Conservation (phyloP, 2,888 invertebrate genomes). For the Rhopalosiphum nymphaeae region DNA sequence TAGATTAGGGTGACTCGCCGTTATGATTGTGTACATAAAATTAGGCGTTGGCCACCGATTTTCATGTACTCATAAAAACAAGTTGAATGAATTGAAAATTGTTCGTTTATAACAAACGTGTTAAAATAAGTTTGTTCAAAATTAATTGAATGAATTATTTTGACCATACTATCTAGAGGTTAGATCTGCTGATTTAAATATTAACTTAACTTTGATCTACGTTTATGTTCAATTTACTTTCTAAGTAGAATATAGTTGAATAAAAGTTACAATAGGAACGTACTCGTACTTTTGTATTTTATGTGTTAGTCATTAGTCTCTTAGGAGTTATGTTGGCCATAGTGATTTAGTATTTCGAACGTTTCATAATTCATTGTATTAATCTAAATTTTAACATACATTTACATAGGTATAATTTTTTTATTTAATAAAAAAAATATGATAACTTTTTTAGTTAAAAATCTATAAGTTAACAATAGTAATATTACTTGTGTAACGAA, state of each 20-base stretch:
- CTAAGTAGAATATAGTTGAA: neutral
- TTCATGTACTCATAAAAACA: neutral
- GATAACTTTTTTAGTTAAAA: neutral
- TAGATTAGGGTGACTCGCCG: neutral
- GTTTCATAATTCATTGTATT: neutral
- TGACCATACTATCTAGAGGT: neutral
- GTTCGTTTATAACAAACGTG: neutral
- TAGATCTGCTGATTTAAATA: neutral
- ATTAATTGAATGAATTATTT: neutral
- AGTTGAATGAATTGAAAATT: neutral
- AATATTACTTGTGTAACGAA: slow-evolving; percentile 44
- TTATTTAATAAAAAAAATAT: neutral
- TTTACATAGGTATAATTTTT: neutral
- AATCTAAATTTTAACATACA: neutral
- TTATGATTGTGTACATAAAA: neutral
- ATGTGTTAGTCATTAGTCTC: neutral
- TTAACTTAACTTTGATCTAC: neutral
- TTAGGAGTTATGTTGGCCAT: neutral
- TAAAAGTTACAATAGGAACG: neutral
- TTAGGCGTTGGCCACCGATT: neutral
- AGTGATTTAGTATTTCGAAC: neutral
- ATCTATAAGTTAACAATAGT: neutral
- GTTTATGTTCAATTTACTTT: neutral
- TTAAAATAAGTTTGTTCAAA: neutral
- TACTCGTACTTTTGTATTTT: neutral